phyloP scores from a whole-genome alignment of 2,888 invertebrate genomes.

The Leistus spinibarbis region DNA sequence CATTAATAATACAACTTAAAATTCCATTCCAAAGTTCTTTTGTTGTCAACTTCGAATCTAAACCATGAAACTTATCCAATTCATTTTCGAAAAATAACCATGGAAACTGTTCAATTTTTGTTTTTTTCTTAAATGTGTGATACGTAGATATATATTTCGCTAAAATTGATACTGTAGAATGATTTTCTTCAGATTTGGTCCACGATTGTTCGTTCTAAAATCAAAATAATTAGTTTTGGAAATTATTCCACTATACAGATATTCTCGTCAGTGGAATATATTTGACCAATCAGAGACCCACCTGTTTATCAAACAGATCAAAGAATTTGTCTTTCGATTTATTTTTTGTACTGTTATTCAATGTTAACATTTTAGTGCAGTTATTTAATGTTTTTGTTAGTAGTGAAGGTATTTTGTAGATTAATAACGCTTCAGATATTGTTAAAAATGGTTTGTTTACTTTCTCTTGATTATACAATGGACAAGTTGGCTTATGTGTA shows the following conservation, averaged over 20 bases:
- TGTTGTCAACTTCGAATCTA: not conserved
- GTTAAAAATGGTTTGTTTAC: conserved; percentile 7
- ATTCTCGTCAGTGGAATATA: not conserved
- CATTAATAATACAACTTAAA: not conserved
- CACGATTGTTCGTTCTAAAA: conserved; percentile 15
- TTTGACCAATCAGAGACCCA: not conserved
- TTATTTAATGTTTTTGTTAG: not conserved
- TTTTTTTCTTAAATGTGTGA: conserved; percentile 10
- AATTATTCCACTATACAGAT: not conserved
- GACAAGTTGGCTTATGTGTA: conserved; percentile 14
- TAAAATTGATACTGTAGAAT: not conserved
- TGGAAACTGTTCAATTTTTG: not conserved
- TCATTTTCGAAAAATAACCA: conserved; percentile 15
- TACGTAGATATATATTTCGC: conserved; percentile 8
- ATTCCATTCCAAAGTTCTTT: conserved; percentile 14
- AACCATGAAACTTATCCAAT: conserved; percentile 12
- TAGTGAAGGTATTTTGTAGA: conserved; percentile 11
- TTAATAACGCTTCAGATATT: conserved; percentile 9
- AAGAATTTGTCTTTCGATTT: conserved; percentile 8
- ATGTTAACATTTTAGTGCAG: not conserved
- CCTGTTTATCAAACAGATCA: not conserved
- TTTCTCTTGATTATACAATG: conserved; percentile 8
- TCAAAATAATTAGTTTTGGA: not conserved
- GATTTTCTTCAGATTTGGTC: not conserved
- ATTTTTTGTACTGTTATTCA: not conserved